phyloP scores from a whole-genome alignment of 2,113 vertebrate genomes.

The Oenanthe oenanthe region DNA sequence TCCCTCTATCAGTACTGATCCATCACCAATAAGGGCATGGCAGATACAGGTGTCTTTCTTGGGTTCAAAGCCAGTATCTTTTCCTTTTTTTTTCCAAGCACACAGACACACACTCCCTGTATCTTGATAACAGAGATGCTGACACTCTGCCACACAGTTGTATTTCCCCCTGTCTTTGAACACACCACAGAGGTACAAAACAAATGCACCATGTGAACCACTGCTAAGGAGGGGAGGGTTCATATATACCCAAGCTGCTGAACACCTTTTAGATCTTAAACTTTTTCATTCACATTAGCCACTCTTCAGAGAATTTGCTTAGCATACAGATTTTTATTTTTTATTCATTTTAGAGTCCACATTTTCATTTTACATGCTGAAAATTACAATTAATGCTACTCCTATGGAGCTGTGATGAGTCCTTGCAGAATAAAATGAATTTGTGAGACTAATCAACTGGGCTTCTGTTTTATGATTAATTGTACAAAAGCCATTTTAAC shows the following conservation, averaged over 20 bases:
- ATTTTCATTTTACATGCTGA: neutral
- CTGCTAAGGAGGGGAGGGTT: neutral
- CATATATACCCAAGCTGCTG: neutral
- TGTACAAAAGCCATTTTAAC: neutral
- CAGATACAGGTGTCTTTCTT: conserved; percentile 46
- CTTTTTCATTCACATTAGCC: neutral
- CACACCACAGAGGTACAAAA: neutral
- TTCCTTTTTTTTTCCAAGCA: neutral
- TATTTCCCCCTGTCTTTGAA: conserved; percentile 40
- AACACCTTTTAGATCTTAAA: neutral
- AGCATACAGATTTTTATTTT: neutral
- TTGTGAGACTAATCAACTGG: neutral
- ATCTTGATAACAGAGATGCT: conserved; percentile 43
- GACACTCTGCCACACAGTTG: conserved; percentile 53
- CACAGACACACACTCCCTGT: neutral
- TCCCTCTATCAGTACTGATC: neutral
- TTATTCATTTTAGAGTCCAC: neutral
- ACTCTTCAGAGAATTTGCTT: neutral
- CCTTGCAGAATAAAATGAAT: neutral
- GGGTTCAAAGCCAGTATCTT: conserved; percentile 27
- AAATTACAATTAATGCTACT: neutral
- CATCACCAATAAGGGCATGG: conserved; percentile 1
- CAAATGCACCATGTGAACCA: neutral
- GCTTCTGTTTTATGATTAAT: neutral
- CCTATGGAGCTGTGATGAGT: neutral